Conservation (phyloP, 2,888 invertebrate species). For the Sinotaia quadrata region DNA sequence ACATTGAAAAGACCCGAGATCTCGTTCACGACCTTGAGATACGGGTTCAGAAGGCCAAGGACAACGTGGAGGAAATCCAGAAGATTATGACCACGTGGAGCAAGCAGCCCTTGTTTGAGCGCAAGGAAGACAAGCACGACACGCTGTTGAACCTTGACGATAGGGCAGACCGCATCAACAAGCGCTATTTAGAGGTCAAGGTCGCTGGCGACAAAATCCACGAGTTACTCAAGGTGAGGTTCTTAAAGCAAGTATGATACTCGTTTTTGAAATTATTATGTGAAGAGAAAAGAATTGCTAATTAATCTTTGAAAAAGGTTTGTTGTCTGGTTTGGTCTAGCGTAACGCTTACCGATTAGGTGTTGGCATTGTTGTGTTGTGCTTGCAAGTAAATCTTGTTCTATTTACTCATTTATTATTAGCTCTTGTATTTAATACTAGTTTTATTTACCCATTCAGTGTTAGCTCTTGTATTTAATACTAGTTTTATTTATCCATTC, state of each 20-base stretch:
- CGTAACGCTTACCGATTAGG: too few species aligned
- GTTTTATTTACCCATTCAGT: too few species aligned
- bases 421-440: too few species aligned
- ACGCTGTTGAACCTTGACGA: conserved; percentile 87
- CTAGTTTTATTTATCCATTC: too few species aligned
- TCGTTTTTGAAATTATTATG: not conserved
- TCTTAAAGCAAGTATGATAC: not conserved
- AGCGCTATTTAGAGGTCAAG: conserved; percentile 84
- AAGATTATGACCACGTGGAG: conserved; percentile 88
- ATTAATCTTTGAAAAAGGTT: too few species aligned
- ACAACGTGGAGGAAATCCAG: conserved; percentile 86
- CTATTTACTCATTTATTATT: too few species aligned
- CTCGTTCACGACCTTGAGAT: conserved; percentile 86
- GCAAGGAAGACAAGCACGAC: conserved; percentile 89
- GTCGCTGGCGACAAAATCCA: conserved; percentile 83
- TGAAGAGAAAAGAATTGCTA: too few species aligned
- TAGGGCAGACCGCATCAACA: conserved; percentile 82
- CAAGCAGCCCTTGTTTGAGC: conserved; percentile 87
- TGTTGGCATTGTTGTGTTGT: too few species aligned
- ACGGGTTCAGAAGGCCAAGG: conserved; percentile 86
- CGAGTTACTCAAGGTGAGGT: conserved; percentile 76
- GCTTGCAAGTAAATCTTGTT: too few species aligned
- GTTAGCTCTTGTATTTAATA: too few species aligned
- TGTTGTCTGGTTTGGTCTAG: too few species aligned
- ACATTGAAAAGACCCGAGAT: conserved; percentile 83